Evolutionary conservation across 2,797 vertebrate genomes (phyloP), one percentile per base, ranked within the genome.

Genomic region (Catharus ustulatus): DNA sequence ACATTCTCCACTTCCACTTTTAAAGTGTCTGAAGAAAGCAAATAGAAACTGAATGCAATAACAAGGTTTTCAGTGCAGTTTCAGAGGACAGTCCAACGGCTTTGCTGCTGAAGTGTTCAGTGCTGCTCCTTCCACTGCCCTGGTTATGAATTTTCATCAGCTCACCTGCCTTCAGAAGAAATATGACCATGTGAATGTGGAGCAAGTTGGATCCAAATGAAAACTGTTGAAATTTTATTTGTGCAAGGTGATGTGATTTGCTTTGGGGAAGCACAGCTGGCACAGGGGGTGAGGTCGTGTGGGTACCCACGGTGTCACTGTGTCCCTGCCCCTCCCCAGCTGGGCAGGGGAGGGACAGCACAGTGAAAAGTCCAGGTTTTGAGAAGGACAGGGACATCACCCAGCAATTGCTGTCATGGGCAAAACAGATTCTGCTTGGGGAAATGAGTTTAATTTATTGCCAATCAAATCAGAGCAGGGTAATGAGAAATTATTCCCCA

Each of bases 331-430:
- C 17, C 36, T 63, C 36, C 59, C 68, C 36, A 51, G n/a, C 79
- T 51, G 75, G 36, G 19, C 43, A 36, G 32, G 63, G 48, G 7
- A 61, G 42, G 17, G 72, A 46, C 16, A 27, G 62, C 15, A 5
- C 11, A 9, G 0, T 0, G 4, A 13, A 6, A 46, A 30, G 14
- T 27, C 61, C 46, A 17, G 34, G 10, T n/a, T 6, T 22, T 36
- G 43, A 2, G 43, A 8, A 36, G 23, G n/a, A 10, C 9, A 14
- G 43, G 62, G 62, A 43, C n/a, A 23, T 51, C 51, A 29, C 62
- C 63, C n/a, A 32, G 6, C 32, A 29, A 0, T 42, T 73, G 51
- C 40, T 4, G 7, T 58, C 32, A 11, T 0, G 1, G 29, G 49
- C 19, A 42, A 26, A 91, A 32, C 51, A 74, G 45, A 4, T 20